These are phyloP conservation scores for Xiphophorus maculatus DNA, from an alignment of 2,113 vertebrate species.

Conservation along the genomic window DNA sequence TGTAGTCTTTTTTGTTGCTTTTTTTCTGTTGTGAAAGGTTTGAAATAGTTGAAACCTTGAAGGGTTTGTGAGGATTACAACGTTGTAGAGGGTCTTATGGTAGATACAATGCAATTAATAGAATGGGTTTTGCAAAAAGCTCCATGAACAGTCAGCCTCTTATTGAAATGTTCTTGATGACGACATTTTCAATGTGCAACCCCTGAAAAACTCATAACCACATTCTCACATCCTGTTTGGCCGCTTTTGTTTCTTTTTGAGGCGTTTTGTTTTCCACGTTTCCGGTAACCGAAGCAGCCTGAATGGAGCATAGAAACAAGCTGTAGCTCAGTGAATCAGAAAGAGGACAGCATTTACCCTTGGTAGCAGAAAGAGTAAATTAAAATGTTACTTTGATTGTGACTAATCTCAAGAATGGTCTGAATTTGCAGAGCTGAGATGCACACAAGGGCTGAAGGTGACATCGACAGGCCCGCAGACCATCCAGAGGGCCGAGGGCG, in stretches of 20 bases:
- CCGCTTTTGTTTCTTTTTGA: slow-evolving; percentile 2
- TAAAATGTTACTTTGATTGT: neutral
- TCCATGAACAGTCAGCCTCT: too few species aligned
- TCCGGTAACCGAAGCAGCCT: neutral
- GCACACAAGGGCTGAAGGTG: slow-evolving; percentile 60
- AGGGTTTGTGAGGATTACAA: neutral
- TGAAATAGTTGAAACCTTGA: neutral
- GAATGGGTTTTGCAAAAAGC: neutral
- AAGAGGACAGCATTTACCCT: slow-evolving; percentile 3
- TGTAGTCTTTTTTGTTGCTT: too few species aligned
- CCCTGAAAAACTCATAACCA: slow-evolving; percentile 5
- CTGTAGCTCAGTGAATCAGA: slow-evolving; percentile 10
- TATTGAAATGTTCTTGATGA: neutral
- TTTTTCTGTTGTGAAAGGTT: neutral
- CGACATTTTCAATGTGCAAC: neutral
- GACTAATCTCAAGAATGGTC: slow-evolving; percentile 8
- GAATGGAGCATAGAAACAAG: neutral
- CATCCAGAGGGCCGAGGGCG: slow-evolving; percentile 82
- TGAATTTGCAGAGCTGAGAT: slow-evolving; percentile 38
- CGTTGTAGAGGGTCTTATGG: neutral
- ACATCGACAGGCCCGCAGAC: slow-evolving; percentile 72
- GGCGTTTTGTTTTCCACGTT: neutral
- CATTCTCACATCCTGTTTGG: slow-evolving; percentile 6
- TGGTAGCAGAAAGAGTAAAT: slow-evolving; percentile 11
- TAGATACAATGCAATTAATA: neutral